These are phyloP conservation scores for Drosophila parvula DNA, from an alignment of 1,140 invertebrate species.

Conservation along the genomic window DNA sequence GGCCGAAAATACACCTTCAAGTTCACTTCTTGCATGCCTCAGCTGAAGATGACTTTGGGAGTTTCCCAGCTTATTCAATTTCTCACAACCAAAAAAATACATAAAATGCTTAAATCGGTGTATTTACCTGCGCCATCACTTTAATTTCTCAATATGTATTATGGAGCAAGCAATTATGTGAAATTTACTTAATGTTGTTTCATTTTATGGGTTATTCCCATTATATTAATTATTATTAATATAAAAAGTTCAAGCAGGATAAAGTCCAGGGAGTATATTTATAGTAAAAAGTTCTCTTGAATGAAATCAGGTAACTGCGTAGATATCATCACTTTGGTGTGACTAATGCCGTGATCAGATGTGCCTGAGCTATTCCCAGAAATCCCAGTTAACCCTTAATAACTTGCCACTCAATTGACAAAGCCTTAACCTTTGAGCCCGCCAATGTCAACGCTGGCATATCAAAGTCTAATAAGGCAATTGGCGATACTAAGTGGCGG, in stretches of 20 bases:
- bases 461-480: slow-evolving; percentile 41
- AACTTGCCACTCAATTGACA: neutral
- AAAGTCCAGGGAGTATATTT: too few relatives aligned
- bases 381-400: neutral
- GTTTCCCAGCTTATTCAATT: slow-evolving; percentile 11
- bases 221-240: too few relatives aligned
- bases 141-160: slow-evolving; percentile 3
- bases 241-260: too few relatives aligned
- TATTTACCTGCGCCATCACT: neutral
- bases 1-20: slow-evolving; percentile 41
- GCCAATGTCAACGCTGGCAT: neutral
- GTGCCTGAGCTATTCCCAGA: neutral
- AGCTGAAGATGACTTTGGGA: slow-evolving; percentile 34
- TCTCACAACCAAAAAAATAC: accelerated
- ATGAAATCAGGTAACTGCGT: neutral
- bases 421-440: slow-evolving; percentile 30
- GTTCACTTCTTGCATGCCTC: slow-evolving; percentile 35
- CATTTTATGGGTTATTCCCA: neutral
- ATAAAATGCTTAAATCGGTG: slow-evolving; percentile 10
- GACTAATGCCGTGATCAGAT: neutral
- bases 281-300: too few relatives aligned
- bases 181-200: neutral
- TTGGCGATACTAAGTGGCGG: slow-evolving; percentile 29
- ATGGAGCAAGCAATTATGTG: neutral
- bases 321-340: neutral